Percentiles rank a stretch among this genome's conserved stretches.
Conservation (phyloP, 2,797 vertebrate genomes). For the Myripristis murdjan region DNA sequence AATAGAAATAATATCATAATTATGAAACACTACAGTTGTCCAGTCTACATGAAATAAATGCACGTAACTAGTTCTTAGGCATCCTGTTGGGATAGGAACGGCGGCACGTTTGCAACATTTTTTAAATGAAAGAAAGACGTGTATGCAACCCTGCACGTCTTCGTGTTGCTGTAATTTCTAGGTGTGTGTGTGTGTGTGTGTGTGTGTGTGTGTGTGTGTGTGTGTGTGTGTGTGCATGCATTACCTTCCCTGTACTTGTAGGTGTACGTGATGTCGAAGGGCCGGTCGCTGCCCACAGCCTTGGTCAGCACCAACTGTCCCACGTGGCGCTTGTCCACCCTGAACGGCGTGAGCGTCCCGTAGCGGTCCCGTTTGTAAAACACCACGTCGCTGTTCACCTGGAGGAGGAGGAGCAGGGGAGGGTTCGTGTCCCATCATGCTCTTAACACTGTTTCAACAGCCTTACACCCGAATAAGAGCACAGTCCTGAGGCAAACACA, state of each 20-base stretch:
- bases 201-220: not conserved
- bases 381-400: slow-evolving; percentile 93
- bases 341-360: slow-evolving; percentile 73
- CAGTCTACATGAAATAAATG: too few species aligned
- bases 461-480: too few species aligned
- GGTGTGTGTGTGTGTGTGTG: too few species aligned
- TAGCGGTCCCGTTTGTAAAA: slow-evolving; percentile 81
- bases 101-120: too few species aligned
- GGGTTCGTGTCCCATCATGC: too few species aligned
- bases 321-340: slow-evolving; percentile 79
- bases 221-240: not conserved
- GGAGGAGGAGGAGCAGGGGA: not conserved
- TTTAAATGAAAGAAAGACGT: not conserved
- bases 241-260: slow-evolving; percentile 92
- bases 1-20: too few species aligned
- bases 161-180: not conserved
- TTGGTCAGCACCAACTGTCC: slow-evolving; percentile 89
- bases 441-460: too few species aligned
- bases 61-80: too few species aligned
- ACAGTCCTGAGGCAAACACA: too few species aligned
- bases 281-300: slow-evolving; percentile 65
- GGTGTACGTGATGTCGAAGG: slow-evolving; percentile 81
- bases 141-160: not conserved
- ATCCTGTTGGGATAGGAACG: too few species aligned
- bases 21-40: too few species aligned